Base-by-base conservation (phyloP, 2,113 vertebrate genomes). In the Tyrannus savana region DNA sequence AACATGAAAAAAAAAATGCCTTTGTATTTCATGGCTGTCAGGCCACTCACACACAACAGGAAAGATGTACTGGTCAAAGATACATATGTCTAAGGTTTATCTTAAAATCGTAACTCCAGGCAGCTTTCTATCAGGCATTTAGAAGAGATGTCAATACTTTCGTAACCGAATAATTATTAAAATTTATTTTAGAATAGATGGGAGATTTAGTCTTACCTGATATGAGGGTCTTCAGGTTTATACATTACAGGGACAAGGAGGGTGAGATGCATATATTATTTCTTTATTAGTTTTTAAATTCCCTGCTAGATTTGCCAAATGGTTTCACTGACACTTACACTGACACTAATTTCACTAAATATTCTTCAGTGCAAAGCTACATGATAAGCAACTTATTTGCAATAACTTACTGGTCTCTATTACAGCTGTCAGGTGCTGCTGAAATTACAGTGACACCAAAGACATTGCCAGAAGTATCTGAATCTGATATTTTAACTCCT, bases 261-360 rank as follows among this genome's bases (percentile, higher is more conserved):
- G 21, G 10, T 1, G 1, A 80, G 47, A 42, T 33, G 56, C 16
- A 47, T n/a, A 4, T 30, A 55, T 84, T 87, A 75, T 91, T 84
- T 87, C 19, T 60, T 58, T 58, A 62, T 77, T 78, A 71, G 23
- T 58, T 91, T 84, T 84, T 41, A 59, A 89, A 82, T 75, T 75
- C 33, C 8, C 19, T 71, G 16, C 33, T 71, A 41, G 22, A 47
- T 94, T 94, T 94, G 39, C 69, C 90, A 79, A 87, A 87, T n/a
- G 30, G 31, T 56, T 91, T 87, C 58, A 41, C 56, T 56, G 66
- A 76, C n/a, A 3, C 59, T 80, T 64, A 53, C 44, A 47, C 3
- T 79, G 77, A 93, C 84, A 59, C 67, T 91, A 84, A 94, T 85
- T 93, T 92, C 58, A 58, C 46, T 91, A 88, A 93, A 90, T 90